Base-by-base conservation (phyloP, 1,140 invertebrate genomes). In the Acromyrmex heyeri region DNA sequence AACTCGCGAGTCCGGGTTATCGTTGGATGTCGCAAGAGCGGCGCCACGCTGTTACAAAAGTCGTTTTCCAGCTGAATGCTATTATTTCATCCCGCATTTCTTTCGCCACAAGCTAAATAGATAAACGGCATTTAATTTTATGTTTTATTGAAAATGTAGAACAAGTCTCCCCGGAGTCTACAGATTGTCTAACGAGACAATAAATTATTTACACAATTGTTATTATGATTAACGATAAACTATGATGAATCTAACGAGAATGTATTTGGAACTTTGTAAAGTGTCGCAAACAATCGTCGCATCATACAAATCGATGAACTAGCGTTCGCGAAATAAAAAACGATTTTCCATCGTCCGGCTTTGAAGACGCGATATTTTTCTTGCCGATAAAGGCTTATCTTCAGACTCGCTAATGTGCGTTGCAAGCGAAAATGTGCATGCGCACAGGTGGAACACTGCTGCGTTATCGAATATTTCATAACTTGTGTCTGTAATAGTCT, bases 301-400 rank as follows among this genome's bases (percentile, higher is more conserved):
- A 2, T 3, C 18, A 12, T 24, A 30, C 1, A 75, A 75, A 50
- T 50, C 18, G 24, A 61, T 30, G 24, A 72, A n/a, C 8, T 55
- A 30, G 3, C 7, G 1, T 7, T 38, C 3, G 48, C 18, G 24
- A 24, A 73, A 73, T 82, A 30, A 48, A 73, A 61, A 83, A 34
- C n/a, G n/a, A 59, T 73, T 73, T 61, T 61, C 38, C 38, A 50
- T 3, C 5, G 38, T 7, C 3, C n/a, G 44, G 7, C 21, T 18
- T 12, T 8, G 18, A 61, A 82, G 24, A 72, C 18, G 14, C 57
- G 24, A 61, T 62, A 83, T 62, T 24, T 82, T 73, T 73, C 16
- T 61, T 50, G 4, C 69, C 24, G 69, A 83, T 75, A 83, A 75
- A 83, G 14, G 38, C 57, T 83, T 73, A 83, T 83, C 69, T 83